These are phyloP conservation scores for Dioctria rufipes DNA, from an alignment of 2,888 invertebrate species.

Conservation along the genomic window DNA sequence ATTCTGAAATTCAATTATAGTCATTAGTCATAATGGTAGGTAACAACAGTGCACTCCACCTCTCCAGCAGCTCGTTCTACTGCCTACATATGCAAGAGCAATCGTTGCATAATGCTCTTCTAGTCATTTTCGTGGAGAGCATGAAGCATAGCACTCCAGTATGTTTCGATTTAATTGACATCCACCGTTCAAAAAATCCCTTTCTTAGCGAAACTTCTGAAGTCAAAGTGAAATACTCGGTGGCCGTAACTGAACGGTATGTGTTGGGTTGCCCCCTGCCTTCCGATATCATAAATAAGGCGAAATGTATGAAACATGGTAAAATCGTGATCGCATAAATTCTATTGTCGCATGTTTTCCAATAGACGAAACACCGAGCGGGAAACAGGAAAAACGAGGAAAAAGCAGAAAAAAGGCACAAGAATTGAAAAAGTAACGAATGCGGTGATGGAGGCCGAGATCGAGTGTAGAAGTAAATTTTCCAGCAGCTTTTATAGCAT, in stretches of 20 bases:
- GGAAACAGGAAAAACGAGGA: constrained; percentile 47
- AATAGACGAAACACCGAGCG: constrained; percentile 55
- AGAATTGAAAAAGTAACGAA: constrained; percentile 52
- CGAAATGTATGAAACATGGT: constrained; percentile 63
- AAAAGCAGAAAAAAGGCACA: constrained; percentile 57
- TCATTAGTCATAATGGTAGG: constrained; percentile 42
- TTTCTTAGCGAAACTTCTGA: constrained; percentile 37
- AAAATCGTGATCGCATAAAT: constrained; percentile 64
- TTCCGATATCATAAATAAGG: constrained; percentile 62
- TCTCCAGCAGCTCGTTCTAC: not conserved
- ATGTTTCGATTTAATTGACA: constrained; percentile 52
- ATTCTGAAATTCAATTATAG: constrained; percentile 22
- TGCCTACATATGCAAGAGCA: constrained; percentile 8
- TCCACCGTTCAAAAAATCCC: constrained; percentile 21
- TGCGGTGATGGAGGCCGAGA: constrained; percentile 7
- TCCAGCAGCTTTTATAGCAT: constrained; percentile 44
- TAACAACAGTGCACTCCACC: not conserved
- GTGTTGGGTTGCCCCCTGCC: constrained; percentile 58
- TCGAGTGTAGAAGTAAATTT: constrained; percentile 36
- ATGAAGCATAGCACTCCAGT: constrained; percentile 23
- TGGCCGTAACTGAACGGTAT: constrained; percentile 50
- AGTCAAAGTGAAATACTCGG: constrained; percentile 30
- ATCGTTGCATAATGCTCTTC: constrained; percentile 27
- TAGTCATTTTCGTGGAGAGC: constrained; percentile 6
- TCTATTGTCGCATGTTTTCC: constrained; percentile 62